Evolutionary conservation across 2,797 vertebrate species (phyloP).

Genomic region (Discoglossus pictus): DNA sequence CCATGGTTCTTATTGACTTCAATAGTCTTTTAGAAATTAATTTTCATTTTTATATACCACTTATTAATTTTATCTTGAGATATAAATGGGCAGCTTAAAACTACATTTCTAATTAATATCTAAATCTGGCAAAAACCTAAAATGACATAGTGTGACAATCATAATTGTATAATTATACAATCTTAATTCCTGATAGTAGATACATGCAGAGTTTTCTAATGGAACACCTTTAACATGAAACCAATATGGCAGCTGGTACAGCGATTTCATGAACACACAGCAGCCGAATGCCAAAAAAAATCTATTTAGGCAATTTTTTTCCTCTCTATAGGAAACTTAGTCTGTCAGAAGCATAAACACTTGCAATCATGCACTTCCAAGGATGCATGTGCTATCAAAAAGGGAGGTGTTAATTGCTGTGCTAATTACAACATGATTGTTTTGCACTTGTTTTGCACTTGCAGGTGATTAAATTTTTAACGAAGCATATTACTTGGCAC

Average conservation of each 20-base stretch:
- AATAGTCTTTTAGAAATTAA: too few species aligned
- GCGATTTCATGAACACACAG: conserved; percentile 59
- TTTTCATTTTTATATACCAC: too few species aligned
- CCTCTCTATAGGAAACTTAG: conserved; percentile 68
- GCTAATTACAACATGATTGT: conserved; percentile 99
- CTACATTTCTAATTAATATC: conserved; percentile 7
- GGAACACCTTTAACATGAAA: conserved; percentile 50
- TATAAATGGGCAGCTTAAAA: too few species aligned
- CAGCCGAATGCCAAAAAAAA: conserved; percentile 57
- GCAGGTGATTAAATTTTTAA: conserved; percentile 99
- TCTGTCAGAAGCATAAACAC: conserved; percentile 72
- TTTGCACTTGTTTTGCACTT: conserved; percentile 99
- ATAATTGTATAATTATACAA: not conserved
- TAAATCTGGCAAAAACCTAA: not conserved
- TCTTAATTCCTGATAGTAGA: not conserved
- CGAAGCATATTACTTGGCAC: conserved; percentile 98
- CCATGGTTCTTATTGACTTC: too few species aligned
- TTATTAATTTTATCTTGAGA: too few species aligned
- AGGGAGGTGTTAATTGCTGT: conserved; percentile 98
- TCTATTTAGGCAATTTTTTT: conserved; percentile 64
- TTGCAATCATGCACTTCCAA: conserved; percentile 77
- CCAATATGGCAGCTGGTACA: conserved; percentile 65
- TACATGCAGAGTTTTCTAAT: not conserved
- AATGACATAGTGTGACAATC: conserved; percentile 2
- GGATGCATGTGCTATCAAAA: conserved; percentile 79